Evolutionary conservation across 2,888 invertebrate genomes (phyloP).

Genomic region (Lepidonotus clava): DNA sequence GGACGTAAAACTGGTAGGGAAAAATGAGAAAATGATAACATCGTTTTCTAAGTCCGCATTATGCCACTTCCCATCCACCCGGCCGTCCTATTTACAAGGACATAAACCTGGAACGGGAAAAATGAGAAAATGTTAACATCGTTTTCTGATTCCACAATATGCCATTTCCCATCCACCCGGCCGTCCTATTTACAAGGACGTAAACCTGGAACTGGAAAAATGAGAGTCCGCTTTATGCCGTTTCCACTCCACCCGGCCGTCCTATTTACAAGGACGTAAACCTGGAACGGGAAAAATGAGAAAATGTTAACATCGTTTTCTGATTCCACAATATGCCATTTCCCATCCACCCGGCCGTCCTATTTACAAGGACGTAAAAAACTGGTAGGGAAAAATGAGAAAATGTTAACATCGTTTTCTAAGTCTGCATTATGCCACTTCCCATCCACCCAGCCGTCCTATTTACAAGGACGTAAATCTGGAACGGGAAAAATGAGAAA

Average conservation of each 20-base stretch:
- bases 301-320: no score
- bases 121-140: no score
- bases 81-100: background rate
- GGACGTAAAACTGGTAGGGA: background rate
- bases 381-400: no score
- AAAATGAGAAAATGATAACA: no score
- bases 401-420: no score
- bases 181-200: slow-evolving; percentile 22
- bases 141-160: background rate
- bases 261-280: slow-evolving; percentile 22
- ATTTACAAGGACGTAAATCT: no score
- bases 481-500: no score
- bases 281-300: background rate
- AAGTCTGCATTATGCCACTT: background rate
- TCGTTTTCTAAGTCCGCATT: no score
- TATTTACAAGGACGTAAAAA: background rate
- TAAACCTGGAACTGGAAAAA: slow-evolving; percentile 9
- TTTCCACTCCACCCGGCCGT: slow-evolving; percentile 43
- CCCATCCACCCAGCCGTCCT: background rate
- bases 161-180: slow-evolving; percentile 17
- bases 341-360: background rate
- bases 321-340: slow-evolving; percentile 1
- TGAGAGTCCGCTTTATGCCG: slow-evolving; percentile 31
- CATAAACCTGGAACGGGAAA: no score
- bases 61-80: background rate